phyloP scores from a whole-genome alignment of 2,113 vertebrate genomes.

The Centropristis striata region DNA sequence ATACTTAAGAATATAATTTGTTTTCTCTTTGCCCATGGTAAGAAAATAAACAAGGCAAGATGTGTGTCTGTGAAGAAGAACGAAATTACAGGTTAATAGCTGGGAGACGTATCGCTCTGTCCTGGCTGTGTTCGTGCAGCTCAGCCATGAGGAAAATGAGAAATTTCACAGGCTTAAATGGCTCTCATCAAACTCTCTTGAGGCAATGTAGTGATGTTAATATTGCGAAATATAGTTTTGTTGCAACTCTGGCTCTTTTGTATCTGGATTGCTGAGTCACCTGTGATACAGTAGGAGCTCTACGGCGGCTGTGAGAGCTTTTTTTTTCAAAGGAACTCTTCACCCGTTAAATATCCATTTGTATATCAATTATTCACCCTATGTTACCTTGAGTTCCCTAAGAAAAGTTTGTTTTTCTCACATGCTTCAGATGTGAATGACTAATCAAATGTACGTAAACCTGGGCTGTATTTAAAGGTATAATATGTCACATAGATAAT shows the following conservation, averaged over 20 bases:
- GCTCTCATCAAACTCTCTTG: constrained; percentile 65
- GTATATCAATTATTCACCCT: no score
- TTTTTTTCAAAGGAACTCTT: constrained; percentile 12
- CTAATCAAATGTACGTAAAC: no score
- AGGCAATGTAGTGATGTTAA: constrained; percentile 64
- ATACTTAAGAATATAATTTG: constrained; percentile 35
- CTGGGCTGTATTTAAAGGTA: no score
- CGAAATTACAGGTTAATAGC: constrained; percentile 74
- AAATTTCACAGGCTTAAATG: constrained; percentile 81
- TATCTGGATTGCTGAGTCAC: constrained; percentile 48
- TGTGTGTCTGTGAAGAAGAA: constrained; percentile 54
- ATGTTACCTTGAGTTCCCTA: no score
- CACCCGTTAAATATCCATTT: no score
- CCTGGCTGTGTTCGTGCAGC: constrained; percentile 66
- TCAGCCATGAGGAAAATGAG: constrained; percentile 84
- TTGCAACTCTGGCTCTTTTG: constrained; percentile 39
- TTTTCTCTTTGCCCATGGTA: constrained; percentile 17
- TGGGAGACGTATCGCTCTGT: constrained; percentile 58
- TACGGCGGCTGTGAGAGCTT: background rate
- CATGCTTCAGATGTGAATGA: no score
- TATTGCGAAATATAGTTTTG: constrained; percentile 61
- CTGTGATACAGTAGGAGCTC: constrained; percentile 9
- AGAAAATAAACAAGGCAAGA: constrained; percentile 69
- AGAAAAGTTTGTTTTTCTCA: no score
- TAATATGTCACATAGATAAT: no score